A percentile compares a stretch with the other conserved stretches of the same genome.
Evolutionary conservation across 2,888 invertebrate genomes (phyloP).

Genomic region (Caenorhabditis sinica): DNA sequence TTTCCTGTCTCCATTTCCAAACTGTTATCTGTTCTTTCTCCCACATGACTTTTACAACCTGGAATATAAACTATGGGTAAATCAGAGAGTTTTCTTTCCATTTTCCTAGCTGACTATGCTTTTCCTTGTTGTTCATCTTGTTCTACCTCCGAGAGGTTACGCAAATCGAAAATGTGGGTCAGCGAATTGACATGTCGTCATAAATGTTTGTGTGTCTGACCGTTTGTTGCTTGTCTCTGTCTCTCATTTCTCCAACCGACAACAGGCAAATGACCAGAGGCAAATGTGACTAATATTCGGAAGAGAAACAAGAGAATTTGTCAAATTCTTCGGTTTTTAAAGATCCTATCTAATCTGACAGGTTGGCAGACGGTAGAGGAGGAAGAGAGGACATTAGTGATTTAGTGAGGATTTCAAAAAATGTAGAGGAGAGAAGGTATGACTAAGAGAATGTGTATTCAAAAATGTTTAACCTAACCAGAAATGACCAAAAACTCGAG

Average conservation of each 20-base stretch:
- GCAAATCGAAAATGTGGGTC: constrained; percentile 56
- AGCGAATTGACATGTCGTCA: constrained; percentile 61
- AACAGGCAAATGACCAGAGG: constrained; percentile 7
- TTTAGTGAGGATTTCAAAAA: constrained; percentile 9
- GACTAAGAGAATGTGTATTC: not conserved
- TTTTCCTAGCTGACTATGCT: constrained; percentile 35
- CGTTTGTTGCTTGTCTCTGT: constrained; percentile 24
- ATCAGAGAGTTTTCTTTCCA: not conserved
- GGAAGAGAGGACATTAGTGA: not conserved
- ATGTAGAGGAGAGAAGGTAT: not conserved
- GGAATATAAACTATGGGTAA: constrained; percentile 16
- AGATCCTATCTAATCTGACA: constrained; percentile 18
- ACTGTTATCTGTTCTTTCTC: constrained; percentile 31
- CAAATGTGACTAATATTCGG: constrained; percentile 37
- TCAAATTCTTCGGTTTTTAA: constrained; percentile 36
- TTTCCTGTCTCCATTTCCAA: not conserved
- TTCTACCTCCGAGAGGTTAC: constrained; percentile 12
- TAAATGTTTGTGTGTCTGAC: constrained; percentile 54
- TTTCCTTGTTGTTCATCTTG: constrained; percentile 15
- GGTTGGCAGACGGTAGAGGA: constrained; percentile 6
- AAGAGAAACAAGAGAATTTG: constrained; percentile 12
- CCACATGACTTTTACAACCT: constrained; percentile 35
- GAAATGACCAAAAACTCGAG: not conserved
- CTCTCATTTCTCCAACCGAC: constrained; percentile 27
- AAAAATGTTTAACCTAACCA: too few species aligned